Base-by-base conservation (phyloP, 2,113 vertebrate genomes). In the Uropsilus gracilis region DNA sequence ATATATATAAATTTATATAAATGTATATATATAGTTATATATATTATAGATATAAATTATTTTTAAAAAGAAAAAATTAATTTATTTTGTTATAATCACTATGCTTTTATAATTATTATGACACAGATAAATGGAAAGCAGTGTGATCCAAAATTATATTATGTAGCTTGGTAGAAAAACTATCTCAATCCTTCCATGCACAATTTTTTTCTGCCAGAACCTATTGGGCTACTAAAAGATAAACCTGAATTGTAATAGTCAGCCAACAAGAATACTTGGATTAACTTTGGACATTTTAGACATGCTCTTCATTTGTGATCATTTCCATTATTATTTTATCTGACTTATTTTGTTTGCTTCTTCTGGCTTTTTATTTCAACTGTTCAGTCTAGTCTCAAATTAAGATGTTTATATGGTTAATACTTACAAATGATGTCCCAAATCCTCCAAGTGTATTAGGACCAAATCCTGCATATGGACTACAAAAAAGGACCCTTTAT, bases 41-140 rank as follows among this genome's bases (percentile, higher is more conserved):
- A n/a, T n/a, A n/a, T n/a, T n/a, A n/a, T n/a, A n/a, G n/a, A n/a
- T n/a, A n/a, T n/a, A n/a, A n/a, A n/a, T n/a, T n/a, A n/a, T n/a
- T n/a, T n/a, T n/a, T n/a, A n/a, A n/a, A 6, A 78, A 78, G 5
- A 87, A 44, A 37, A 76, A 71, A 81, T 63, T 53, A 46, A 32
- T 8, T 3, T 30, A 55, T 68, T 86, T 2, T 81, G 11, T 55
- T 90, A 30, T 53, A 81, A 88, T 84, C 24, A 34, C 18, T 81
- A 9, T 84, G 7, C 3, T 39, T 66, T 37, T 57, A 42, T 81
- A 92, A 78, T 88, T 94, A 81, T 85, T 90, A 87, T 66, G 18
- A 91, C 7, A 50, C 63, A 76, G 80, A 26, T 0, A 53, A 53
- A 53, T 4, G 16, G 50, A 59, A 59, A 28, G 57, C 57, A 59